Percentiles rank a stretch among this genome's conserved stretches.
These are phyloP conservation scores for Drosophila trichaetosa DNA, from an alignment of 2,888 invertebrate species.

Conservation along the genomic window DNA sequence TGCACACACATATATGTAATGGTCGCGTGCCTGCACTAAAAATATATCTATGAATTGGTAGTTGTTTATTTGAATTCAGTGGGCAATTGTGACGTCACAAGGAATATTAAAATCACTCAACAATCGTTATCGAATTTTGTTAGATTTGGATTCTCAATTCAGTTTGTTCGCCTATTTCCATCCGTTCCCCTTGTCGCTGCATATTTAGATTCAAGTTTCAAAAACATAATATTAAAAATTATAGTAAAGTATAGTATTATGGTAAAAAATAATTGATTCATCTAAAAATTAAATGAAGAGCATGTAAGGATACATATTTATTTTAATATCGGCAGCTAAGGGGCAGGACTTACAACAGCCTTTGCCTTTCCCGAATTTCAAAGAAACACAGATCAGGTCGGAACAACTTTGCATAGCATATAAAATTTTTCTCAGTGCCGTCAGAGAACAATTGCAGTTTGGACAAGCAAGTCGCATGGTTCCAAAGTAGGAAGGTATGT, in stretches of 20 bases:
- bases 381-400: not conserved
- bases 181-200: not conserved
- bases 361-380: not conserved
- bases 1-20: constrained; percentile 7
- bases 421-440: constrained; percentile 52
- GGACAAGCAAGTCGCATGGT: constrained; percentile 39
- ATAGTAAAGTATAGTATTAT: no score
- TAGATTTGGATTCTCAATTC: not conserved
- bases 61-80: not conserved
- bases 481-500: constrained; percentile 67
- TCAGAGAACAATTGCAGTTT: constrained; percentile 63
- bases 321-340: not conserved
- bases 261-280: not conserved
- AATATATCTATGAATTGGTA: not conserved
- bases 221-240: not conserved
- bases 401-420: not conserved
- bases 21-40: constrained; percentile 73
- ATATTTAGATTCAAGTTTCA: not conserved
- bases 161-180: not conserved
- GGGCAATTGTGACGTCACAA: constrained; percentile 1
- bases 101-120: not conserved
- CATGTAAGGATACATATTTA: not conserved
- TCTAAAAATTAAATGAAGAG: not conserved
- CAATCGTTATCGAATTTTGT: not conserved
- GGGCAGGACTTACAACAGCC: not conserved